Evolutionary conservation across 2,797 vertebrate genomes (phyloP), one percentile per base, ranked within the genome.

Genomic region (Gymnocypris eckloni): DNA sequence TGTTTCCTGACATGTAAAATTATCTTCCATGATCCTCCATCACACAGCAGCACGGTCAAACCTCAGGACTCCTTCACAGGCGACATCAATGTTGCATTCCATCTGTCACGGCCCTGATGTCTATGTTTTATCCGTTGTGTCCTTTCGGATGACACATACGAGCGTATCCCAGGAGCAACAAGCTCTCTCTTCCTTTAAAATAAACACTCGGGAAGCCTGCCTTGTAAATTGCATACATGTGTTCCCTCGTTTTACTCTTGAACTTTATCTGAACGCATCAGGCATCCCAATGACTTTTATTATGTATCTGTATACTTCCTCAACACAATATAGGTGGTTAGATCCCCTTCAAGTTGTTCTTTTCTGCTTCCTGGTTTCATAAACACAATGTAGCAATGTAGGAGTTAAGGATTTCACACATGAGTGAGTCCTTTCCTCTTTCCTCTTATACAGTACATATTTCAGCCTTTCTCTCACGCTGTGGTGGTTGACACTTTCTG

Each of bases 401-500:
- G 52, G 43, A 25, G 28, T 76, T 37, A 33, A 48, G 41, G 43
- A 50, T 80, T 37, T 48, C 61, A 48, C 59, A 59, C 69, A 73
- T 33, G 64, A 76, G 43, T 76, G 25, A n/a, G 20, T 66, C 20
- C 69, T 73, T 81, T 79, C 41, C 41, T 81, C 43, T 73, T 81
- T 78, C 22, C 28, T 81, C 54, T 33, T 28, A 39, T 56, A 67
- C 13, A 15, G 79, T 52, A 43, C 48, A 41, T 70, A 37, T 76
- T 64, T 67, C 45, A 10, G 10, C 18, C 11, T 43, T 45, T 76
- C 25, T 43, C 69, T 45, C 67, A 28, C 66, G 61, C 71, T 81
- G 84, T 81, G 86, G 64, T 64, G 85, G 83, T 84, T 88, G 83
- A 88, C 89, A 90, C 87, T 87, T 86, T 79, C 61, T 67, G 80